Conservation (phyloP, 2,113 vertebrate genomes). For the Bothrops jararaca region DNA sequence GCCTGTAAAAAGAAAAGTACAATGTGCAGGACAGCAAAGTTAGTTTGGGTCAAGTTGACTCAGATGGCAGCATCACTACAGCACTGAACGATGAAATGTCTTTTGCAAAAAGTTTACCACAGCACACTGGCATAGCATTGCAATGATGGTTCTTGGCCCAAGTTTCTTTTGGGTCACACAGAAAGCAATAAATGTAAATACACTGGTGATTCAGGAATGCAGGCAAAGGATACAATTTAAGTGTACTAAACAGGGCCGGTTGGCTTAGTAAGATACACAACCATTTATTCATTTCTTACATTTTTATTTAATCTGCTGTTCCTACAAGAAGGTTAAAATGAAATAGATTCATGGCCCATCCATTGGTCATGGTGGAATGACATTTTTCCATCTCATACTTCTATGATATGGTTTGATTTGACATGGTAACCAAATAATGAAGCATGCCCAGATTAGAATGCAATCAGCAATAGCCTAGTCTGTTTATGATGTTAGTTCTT, state of each 20-base stretch:
- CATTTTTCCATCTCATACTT: neutral
- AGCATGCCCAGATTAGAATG: constrained; percentile 34
- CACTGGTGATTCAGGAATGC: constrained; percentile 5
- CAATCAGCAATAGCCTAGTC: neutral
- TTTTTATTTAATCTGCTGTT: constrained; percentile 15
- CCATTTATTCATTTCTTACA: constrained; percentile 36
- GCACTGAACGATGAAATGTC: neutral
- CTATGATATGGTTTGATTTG: neutral
- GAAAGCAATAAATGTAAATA: constrained; percentile 10
- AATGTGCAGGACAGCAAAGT: neutral
- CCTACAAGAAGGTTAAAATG: neutral
- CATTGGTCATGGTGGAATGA: neutral
- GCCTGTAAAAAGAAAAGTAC: neutral
- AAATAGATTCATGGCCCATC: neutral
- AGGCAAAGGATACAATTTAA: neutral
- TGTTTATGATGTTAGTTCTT: neutral
- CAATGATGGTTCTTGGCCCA: neutral
- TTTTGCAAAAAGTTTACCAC: neutral
- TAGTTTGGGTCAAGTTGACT: constrained; percentile 17
- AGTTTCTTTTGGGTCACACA: constrained; percentile 21
- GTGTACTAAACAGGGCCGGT: neutral
- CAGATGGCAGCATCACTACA: neutral
- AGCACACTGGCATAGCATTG: neutral
- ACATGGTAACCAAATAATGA: constrained; percentile 39
- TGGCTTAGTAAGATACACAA: constrained; percentile 51